phyloP scores from a whole-genome alignment of 1,140 invertebrate species.

The Thereuonema tuberculata region DNA sequence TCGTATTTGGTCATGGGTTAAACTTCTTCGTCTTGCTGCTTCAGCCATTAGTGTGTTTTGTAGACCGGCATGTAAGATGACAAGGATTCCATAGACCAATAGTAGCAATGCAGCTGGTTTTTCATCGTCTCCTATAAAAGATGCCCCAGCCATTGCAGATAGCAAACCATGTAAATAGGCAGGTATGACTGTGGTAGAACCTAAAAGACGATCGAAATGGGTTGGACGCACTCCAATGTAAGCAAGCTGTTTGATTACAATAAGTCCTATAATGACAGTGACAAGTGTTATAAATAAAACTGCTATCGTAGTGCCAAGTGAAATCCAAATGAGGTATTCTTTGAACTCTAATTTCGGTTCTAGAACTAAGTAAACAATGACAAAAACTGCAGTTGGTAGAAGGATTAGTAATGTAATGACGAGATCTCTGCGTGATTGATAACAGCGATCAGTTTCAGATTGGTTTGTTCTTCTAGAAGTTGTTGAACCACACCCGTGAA shows the following conservation, averaged over 20 bases:
- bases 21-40: conserved; percentile 38
- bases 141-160: not conserved
- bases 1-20: conserved; percentile 37
- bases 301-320: conserved; percentile 20
- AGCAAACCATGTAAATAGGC: not conserved
- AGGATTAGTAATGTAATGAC: conserved; percentile 46
- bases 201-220: conserved; percentile 34
- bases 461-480: conserved; percentile 11
- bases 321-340: conserved; percentile 31
- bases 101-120: too few relatives aligned
- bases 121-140: too few relatives aligned
- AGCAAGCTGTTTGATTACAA: conserved; percentile 21
- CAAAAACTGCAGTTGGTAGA: conserved; percentile 43
- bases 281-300: conserved; percentile 35
- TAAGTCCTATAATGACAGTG: conserved; percentile 31
- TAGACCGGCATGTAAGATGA: conserved; percentile 18
- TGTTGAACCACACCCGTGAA: not conserved
- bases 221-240: not conserved
- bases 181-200: not conserved
- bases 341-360: conserved; percentile 41
- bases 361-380: conserved; percentile 48
- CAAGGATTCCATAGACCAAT: not conserved
- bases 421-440: conserved; percentile 43
- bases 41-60: conserved; percentile 49
- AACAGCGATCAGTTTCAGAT: conserved; percentile 40